A percentile compares a stretch with the other conserved stretches of the same genome.
phyloP scores from a whole-genome alignment of 1,140 invertebrate species.

The Brachionus manjavacas region DNA sequence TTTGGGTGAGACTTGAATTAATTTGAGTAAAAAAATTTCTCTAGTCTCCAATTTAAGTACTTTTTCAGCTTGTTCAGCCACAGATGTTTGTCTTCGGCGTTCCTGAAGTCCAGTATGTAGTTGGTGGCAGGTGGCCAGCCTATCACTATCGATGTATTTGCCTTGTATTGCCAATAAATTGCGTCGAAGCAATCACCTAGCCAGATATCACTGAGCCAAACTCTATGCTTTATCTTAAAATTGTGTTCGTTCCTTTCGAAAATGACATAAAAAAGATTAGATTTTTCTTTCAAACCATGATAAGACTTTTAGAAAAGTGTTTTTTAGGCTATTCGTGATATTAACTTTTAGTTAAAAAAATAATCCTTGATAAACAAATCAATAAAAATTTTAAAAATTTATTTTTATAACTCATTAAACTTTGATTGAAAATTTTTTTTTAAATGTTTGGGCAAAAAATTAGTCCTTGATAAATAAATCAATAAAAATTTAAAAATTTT shows the following conservation, averaged over 20 bases:
- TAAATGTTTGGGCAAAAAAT: too few relatives aligned
- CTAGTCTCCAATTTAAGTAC: background rate
- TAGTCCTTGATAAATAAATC: too few relatives aligned
- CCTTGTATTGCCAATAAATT: conserved; percentile 6
- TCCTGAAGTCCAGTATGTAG: conserved; percentile 23
- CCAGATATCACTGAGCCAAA: conserved; percentile 32
- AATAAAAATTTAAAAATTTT: too few relatives aligned
- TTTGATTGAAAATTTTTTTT: too few relatives aligned
- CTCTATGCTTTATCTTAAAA: conserved; percentile 9
- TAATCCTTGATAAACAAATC: too few relatives aligned
- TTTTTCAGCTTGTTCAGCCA: conserved; percentile 28
- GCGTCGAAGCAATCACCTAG: background rate
- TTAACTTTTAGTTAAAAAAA: too few relatives aligned
- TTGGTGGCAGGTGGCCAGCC: conserved; percentile 31
- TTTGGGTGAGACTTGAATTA: background rate
- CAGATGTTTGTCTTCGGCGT: background rate
- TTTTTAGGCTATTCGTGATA: too few relatives aligned
- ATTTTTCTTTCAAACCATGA: background rate
- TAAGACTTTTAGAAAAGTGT: background rate
- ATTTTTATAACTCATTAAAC: too few relatives aligned
- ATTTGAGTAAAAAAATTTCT: background rate
- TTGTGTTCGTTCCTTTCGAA: background rate
- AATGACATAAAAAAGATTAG: conserved; percentile 21
- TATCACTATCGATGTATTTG: conserved; percentile 12
- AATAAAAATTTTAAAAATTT: too few relatives aligned